Conservation (phyloP, 2,113 vertebrate genomes). For the Cynocephalus volans region DNA sequence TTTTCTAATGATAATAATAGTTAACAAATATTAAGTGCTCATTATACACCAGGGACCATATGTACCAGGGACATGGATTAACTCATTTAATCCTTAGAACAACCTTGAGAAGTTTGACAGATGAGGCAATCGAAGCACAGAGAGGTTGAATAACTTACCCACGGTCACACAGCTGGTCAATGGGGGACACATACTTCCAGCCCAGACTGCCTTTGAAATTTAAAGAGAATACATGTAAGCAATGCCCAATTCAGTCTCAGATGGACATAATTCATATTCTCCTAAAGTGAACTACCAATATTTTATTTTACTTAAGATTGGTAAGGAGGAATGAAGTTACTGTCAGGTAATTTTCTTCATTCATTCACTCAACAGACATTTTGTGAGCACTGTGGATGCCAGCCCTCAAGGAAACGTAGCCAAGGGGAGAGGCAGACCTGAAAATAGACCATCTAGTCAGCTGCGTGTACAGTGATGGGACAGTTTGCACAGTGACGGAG, state of each 20-base stretch:
- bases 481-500: too few relatives aligned
- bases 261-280: neutral
- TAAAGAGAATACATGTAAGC: neutral
- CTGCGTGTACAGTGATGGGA: neutral
- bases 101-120: neutral
- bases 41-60: neutral
- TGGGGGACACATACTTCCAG: neutral
- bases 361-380: neutral
- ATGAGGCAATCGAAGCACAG: neutral
- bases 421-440: neutral
- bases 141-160: neutral
- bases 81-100: slow-evolving; percentile 14
- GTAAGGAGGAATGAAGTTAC: neutral
- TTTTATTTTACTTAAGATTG: neutral
- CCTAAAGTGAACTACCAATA: neutral
- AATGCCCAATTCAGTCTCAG: neutral
- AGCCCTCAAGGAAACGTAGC: neutral
- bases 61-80: neutral
- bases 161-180: neutral
- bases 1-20: neutral
- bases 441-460: too few relatives aligned
- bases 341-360: neutral
- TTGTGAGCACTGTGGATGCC: neutral
- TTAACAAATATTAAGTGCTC: neutral
- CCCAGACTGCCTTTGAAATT: neutral